Conservation (phyloP, 2,113 vertebrate species). For the Boulengeromyrus knoepffleri region DNA sequence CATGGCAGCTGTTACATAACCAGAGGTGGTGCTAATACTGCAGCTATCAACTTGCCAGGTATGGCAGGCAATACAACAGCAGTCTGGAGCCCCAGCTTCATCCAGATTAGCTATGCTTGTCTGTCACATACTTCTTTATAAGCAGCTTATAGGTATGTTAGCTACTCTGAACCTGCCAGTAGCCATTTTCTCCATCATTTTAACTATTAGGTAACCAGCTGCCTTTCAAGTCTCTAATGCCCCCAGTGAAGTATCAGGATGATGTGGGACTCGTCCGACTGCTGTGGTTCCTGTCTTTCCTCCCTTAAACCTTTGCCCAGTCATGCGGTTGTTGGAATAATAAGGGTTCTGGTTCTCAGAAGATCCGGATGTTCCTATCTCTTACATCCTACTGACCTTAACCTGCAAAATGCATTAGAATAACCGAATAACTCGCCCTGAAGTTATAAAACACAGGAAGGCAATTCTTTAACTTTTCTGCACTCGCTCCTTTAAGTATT, state of each 20-base stretch:
- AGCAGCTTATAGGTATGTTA: neutral
- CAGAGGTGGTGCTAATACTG: neutral
- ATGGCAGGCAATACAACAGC: neutral
- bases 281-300: neutral
- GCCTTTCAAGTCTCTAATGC: neutral
- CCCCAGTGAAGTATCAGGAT: neutral
- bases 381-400: neutral
- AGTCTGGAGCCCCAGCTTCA: neutral
- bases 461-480: neutral
- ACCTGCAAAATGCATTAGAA: constrained; percentile 27
- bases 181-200: neutral
- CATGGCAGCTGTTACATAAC: constrained; percentile 16
- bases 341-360: neutral
- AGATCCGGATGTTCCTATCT: neutral
- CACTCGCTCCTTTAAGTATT: neutral
- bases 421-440: neutral
- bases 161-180: neutral
- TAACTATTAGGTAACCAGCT: neutral
- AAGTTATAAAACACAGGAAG: neutral
- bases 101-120: neutral
- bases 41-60: neutral
- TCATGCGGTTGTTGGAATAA: neutral
- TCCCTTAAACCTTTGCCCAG: neutral
- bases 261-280: neutral
- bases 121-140: neutral